Base-by-base conservation (phyloP, 2,888 invertebrate genomes). In the Glaucopsyche alexis region DNA sequence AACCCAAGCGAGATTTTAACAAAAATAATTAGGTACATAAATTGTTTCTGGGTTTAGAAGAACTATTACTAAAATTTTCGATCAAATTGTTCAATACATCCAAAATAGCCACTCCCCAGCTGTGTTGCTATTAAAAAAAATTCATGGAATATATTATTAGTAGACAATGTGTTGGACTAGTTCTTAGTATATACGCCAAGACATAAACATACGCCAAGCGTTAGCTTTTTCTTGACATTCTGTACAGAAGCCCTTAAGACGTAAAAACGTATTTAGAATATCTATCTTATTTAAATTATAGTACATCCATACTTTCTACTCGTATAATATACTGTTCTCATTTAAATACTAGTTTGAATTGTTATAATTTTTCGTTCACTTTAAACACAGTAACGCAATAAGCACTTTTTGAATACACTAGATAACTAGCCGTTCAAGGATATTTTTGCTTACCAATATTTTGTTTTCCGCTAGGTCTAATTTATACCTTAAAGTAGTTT, bases 261-360 rank as follows among this genome's bases (percentile, higher is more conserved):
- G 29, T 29, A 60, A 29, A 29, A 60, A 60, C 29, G 29, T 60
- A 38, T 60, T 29, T 60, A 60, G 19, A 60, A 60, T 52, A 7
- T 19, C 60, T 60, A 60, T 60, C 60, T 29, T 60, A 38, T 55
- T 55, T 55, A 55, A 55, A 9, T 9, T n/a, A 52, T 14, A 49
- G 11, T 55, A 19, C 55, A 19, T 55, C 19, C 19, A 55, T 55
- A 55, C 19, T 52, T 52, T 16, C 29, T 29, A n/a, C n/a, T n/a
- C n/a, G n/a, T n/a, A n/a, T n/a, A n/a, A n/a, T n/a, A n/a, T n/a
- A n/a, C n/a, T n/a, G n/a, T n/a, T n/a, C n/a, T n/a, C n/a, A n/a
- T n/a, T n/a, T n/a, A n/a, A 29, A 29, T 29, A 29, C 29, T 29
- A 1, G 29, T 29, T 29, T 29, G 29, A 29, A 29, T 29, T 29